phyloP scores from a whole-genome alignment of 2,888 invertebrate genomes.

The Spatulosminthurus flaviceps region DNA sequence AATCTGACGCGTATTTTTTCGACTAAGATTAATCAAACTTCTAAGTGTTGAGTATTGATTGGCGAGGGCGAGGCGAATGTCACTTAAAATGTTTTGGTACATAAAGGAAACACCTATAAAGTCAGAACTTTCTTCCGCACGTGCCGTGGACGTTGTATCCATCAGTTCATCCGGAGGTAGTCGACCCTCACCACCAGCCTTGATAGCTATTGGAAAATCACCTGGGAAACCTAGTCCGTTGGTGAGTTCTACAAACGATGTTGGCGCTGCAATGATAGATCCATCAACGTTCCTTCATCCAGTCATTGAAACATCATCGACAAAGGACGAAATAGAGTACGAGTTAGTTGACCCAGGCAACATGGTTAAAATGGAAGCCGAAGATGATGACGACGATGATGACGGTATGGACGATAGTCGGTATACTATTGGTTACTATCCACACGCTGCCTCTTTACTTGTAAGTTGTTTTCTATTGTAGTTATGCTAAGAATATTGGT shows the following conservation, averaged over 20 bases:
- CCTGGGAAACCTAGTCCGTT: constrained; percentile 60
- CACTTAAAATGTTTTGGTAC: not conserved
- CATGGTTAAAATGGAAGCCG: constrained; percentile 60
- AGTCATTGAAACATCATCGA: constrained; percentile 56
- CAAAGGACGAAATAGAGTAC: constrained; percentile 60
- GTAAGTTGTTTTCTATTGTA: constrained; percentile 52
- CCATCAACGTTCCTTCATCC: constrained; percentile 60
- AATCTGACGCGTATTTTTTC: too few relatives aligned
- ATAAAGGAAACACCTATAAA: constrained; percentile 19
- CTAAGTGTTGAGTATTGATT: not conserved
- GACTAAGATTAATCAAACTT: too few relatives aligned
- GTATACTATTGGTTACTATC: constrained; percentile 62
- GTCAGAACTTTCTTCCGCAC: constrained; percentile 39
- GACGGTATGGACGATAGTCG: constrained; percentile 61
- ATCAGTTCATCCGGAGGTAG: constrained; percentile 58
- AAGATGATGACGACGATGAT: constrained; percentile 63
- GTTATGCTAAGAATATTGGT: not conserved
- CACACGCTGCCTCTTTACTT: constrained; percentile 60
- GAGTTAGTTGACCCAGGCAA: constrained; percentile 56
- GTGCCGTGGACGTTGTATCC: constrained; percentile 50
- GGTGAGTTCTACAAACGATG: constrained; percentile 57
- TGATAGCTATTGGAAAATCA: constrained; percentile 48
- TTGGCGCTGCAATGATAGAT: constrained; percentile 52
- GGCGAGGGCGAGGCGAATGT: not conserved
- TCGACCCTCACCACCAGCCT: constrained; percentile 63